Evolutionary conservation across 2,888 invertebrate species (phyloP), one percentile per base, ranked within the genome.

Genomic region (Horisme vitalbata): DNA sequence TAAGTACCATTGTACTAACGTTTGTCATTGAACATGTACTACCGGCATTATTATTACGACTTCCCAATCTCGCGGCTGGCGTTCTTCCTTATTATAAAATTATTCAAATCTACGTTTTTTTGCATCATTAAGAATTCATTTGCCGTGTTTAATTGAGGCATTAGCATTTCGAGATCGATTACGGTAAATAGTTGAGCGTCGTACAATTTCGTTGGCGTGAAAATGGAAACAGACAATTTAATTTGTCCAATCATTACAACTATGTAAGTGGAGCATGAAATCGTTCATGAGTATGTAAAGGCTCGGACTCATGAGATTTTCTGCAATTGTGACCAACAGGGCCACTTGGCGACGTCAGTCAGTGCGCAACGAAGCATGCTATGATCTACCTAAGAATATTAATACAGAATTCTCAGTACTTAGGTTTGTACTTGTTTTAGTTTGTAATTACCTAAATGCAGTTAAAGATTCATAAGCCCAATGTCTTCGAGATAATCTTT

Each of bases 201-300:
- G 36, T 45, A 38, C 31, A 43, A 38, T 39, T 27, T 48, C 11
- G 56, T 63, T 65, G 60, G 68, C 75, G 71, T 75, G 74, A 63
- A 69, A 77, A 78, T 75, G 56, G 63, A 66, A 71, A 65, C 64
- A 58, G 82, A 77, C 81, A 79, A 68, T 79, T 77, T 79, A 80
- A 84, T 87, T 82, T 72, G 63, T 58, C 58, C 69, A 73, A 83
- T 86, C 75, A 79, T 80, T 84, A 83, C 73, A 80, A 68, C 68
- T 57, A 54, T 74, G 70, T 67, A 84, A 87, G 69, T 86, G 74
- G 86, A 84, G 84, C 87, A 78, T 77, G 79, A 82, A 85, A 67
- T 71, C 55, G 75, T 80, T 79, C 63, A 61, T 65, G 61, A 67
- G 65, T 64, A 71, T 71, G 75, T 75, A 70, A 75, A 77, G 72